phyloP scores from a whole-genome alignment of 2,797 vertebrate species.

The Lepidocolaptes lacrymiger region DNA sequence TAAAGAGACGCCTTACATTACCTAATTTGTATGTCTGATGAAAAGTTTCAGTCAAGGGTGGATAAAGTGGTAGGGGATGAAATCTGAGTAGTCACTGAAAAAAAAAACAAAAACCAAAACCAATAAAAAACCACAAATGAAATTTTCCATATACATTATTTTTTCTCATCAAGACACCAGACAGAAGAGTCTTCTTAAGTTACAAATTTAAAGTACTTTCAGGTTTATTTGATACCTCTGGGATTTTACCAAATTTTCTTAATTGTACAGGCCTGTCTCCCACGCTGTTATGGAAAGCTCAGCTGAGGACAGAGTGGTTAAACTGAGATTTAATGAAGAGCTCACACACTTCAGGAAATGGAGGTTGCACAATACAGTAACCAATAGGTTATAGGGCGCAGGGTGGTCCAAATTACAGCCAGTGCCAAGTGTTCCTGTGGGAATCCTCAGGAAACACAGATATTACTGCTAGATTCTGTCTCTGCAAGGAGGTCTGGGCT shows the following conservation, averaged over 20 bases:
- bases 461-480: neutral
- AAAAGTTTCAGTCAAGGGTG: slow-evolving; percentile 7
- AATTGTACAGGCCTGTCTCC: neutral
- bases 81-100: neutral
- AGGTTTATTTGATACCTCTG: neutral
- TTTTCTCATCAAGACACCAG: neutral
- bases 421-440: neutral
- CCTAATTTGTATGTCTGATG: slow-evolving; percentile 3
- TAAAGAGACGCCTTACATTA: neutral
- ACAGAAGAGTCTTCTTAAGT: neutral
- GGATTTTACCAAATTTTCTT: neutral
- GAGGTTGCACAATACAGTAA: neutral
- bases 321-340: neutral
- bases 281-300: neutral
- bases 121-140: neutral
- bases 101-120: rapidly evolving
- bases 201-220: neutral
- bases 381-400: neutral
- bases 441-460: neutral
- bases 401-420: neutral
- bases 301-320: neutral
- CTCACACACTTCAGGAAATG: neutral
- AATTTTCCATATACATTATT: neutral
- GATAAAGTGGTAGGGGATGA: neutral
- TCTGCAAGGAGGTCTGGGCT: neutral